Conservation (phyloP, 2,797 vertebrate genomes). For the Chaetodon trifasciatus region DNA sequence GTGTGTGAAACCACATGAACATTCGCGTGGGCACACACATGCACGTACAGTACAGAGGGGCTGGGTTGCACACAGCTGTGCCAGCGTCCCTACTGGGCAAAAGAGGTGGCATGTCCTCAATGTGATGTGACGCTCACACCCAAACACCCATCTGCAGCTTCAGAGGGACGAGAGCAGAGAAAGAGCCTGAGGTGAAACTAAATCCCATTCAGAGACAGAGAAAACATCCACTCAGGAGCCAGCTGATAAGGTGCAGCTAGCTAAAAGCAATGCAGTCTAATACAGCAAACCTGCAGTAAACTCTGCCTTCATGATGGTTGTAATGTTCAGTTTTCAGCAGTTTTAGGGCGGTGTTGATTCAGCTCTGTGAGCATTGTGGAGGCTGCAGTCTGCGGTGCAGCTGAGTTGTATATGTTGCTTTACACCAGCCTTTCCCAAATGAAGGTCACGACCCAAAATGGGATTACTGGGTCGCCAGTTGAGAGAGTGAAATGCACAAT, state of each 20-base stretch:
- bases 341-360: background rate
- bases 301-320: background rate
- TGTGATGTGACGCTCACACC: slow-evolving; percentile 51
- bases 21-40: background rate
- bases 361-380: background rate
- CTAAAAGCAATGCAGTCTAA: background rate
- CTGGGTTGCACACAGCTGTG: slow-evolving; percentile 53
- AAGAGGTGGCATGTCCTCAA: slow-evolving; percentile 21
- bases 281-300: background rate
- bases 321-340: background rate
- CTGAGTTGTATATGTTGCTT: no score
- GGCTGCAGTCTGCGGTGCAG: background rate
- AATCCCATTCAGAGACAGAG: slow-evolving; percentile 4
- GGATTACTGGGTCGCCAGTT: no score
- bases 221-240: background rate
- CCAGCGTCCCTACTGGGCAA: slow-evolving; percentile 15
- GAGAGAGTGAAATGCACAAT: no score
- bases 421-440: no score
- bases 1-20: background rate
- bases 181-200: slow-evolving; percentile 8
- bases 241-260: background rate
- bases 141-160: slow-evolving; percentile 60
- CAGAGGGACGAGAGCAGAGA: slow-evolving; percentile 30
- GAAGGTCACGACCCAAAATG: no score
- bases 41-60: slow-evolving; percentile 14